Evolutionary conservation across 1,140 invertebrate genomes (phyloP).

Genomic region (Oscheius sp.): DNA sequence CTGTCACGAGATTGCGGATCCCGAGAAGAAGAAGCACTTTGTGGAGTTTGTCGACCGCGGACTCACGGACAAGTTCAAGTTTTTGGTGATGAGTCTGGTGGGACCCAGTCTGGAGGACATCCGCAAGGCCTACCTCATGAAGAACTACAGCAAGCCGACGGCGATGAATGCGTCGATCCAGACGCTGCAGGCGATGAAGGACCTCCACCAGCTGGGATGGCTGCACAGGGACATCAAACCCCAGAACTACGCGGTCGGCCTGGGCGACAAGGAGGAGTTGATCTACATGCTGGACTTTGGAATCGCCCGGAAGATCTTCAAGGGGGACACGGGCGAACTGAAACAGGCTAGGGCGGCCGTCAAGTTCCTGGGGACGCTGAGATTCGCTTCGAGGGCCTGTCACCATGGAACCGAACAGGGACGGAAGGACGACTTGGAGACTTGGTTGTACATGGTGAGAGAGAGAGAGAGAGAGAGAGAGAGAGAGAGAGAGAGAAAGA

Average conservation of each 20-base stretch:
- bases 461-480: too few species aligned
- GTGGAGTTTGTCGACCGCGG: constrained; percentile 25
- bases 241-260: constrained; percentile 12
- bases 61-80: constrained; percentile 9
- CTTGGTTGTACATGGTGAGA: constrained; percentile 33
- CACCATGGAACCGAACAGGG: constrained; percentile 21
- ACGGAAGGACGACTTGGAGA: constrained; percentile 34
- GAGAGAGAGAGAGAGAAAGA: too few species aligned
- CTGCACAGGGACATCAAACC: constrained; percentile 37
- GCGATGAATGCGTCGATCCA: constrained; percentile 19
- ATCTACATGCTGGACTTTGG: constrained; percentile 36
- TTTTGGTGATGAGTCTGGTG: constrained; percentile 37
- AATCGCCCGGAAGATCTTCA: constrained; percentile 10
- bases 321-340: constrained; percentile 7
- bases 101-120: constrained; percentile 28
- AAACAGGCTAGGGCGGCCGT: background rate
- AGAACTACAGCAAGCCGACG: constrained; percentile 22
- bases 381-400: constrained; percentile 21
- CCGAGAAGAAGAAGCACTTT: constrained; percentile 29
- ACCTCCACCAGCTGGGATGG: constrained; percentile 32
- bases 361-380: constrained; percentile 26
- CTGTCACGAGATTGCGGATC: constrained; percentile 1
- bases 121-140: constrained; percentile 10
- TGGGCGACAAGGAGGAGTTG: background rate
- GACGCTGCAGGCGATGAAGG: constrained; percentile 24